Evolutionary conservation across 2,113 vertebrate genomes (phyloP).

Genomic region (Malaclemys terrapin): DNA sequence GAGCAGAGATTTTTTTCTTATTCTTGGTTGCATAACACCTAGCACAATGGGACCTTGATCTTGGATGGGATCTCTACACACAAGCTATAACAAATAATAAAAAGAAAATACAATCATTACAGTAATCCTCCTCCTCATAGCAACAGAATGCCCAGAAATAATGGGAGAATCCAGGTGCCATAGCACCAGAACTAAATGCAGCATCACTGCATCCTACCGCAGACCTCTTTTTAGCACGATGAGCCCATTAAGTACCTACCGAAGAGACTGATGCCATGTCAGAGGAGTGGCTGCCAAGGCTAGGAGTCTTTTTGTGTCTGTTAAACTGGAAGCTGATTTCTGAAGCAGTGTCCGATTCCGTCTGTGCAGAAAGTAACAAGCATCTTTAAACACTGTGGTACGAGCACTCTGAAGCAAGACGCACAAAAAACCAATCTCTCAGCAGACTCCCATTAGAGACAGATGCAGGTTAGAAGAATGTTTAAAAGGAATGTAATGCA

Average conservation of each 20-base stretch:
- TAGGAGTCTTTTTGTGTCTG: slow-evolving; percentile 76
- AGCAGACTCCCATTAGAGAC: slow-evolving; percentile 40
- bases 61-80: not conserved
- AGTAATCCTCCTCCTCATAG: not conserved
- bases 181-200: not conserved
- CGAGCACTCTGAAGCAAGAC: not conserved
- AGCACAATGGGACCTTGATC: not conserved
- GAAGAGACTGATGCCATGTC: slow-evolving; percentile 82
- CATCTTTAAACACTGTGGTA: not conserved
- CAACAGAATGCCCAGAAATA: not conserved
- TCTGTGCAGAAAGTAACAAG: slow-evolving; percentile 72
- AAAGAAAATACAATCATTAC: not conserved
- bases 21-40: accelerated
- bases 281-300: slow-evolving; percentile 78
- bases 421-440: slow-evolving; percentile 12
- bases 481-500: not conserved
- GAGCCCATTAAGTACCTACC: slow-evolving; percentile 51
- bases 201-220: accelerated
- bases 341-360: slow-evolving; percentile 81
- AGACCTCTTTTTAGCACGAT: not conserved
- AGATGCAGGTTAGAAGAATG: not conserved
- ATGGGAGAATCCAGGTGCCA: not conserved
- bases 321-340: slow-evolving; percentile 80
- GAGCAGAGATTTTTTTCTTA: accelerated
- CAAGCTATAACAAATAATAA: not conserved